Percentiles rank a stretch among this genome's conserved stretches.
Conservation (phyloP, 2,797 vertebrate genomes). For the Pseudochirops corinnae region DNA sequence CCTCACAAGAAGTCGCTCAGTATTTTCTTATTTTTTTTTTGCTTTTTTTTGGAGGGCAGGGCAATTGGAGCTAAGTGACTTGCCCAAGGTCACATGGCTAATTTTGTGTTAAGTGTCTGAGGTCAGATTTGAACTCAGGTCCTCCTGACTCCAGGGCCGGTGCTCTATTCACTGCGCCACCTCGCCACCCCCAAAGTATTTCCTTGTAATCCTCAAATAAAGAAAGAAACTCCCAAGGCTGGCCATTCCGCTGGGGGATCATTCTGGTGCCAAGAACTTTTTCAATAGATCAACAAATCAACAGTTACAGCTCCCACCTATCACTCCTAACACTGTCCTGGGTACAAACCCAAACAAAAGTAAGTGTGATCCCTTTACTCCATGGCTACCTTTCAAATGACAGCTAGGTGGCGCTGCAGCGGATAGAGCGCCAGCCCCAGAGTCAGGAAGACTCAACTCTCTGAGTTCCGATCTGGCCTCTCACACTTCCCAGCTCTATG, state of each 20-base stretch:
- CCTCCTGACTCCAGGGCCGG: too few species aligned
- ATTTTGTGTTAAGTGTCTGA: too few species aligned
- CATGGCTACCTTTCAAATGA: not conserved
- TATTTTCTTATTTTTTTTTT: not conserved
- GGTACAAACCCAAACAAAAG: not conserved
- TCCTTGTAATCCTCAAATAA: not conserved
- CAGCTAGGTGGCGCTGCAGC: too few species aligned
- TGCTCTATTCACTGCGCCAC: too few species aligned
- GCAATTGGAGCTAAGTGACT: too few species aligned
- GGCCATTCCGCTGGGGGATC: not conserved
- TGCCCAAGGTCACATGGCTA: too few species aligned
- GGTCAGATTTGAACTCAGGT: too few species aligned
- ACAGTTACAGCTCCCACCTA: not conserved
- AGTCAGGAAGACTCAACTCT: not conserved
- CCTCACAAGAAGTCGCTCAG: not conserved
- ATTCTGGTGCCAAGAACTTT: not conserved
- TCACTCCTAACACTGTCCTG: not conserved
- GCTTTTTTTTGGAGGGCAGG: too few species aligned
- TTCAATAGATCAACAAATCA: not conserved
- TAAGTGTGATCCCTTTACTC: not conserved
- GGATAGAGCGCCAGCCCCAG: not conserved
- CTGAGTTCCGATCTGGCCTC: not conserved
- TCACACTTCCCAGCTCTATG: not conserved
- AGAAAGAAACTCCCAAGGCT: not conserved
- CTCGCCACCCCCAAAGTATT: not conserved